Conservation (phyloP, 2,113 vertebrate species). For the Hippotragus niger region DNA sequence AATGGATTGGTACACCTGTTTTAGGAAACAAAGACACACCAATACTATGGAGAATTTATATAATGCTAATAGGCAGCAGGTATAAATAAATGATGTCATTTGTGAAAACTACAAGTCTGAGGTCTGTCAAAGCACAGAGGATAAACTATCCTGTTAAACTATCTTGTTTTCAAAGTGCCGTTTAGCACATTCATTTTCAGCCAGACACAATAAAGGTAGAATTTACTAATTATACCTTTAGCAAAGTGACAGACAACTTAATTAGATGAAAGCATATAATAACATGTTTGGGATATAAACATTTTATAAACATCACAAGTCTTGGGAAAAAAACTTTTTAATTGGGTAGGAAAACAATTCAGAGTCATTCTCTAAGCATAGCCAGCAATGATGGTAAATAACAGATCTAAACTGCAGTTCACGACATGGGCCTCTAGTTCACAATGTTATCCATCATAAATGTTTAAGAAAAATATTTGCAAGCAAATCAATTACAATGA, state of each 20-base stretch:
- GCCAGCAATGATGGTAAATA: not conserved
- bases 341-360: not conserved
- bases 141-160: conserved; percentile 19
- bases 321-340: not conserved
- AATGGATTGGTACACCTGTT: not conserved
- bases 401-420: not conserved
- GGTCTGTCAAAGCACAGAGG: not conserved
- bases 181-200: conserved; percentile 5
- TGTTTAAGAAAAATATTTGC: conserved; percentile 37
- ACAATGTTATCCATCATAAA: not conserved
- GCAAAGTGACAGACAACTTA: not conserved
- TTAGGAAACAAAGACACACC: not conserved
- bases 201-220: conserved; percentile 2
- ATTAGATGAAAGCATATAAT: conserved; percentile 34
- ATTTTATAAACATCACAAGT: conserved; percentile 24
- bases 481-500: not conserved
- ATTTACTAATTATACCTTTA: conserved; percentile 22
- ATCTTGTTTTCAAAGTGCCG: not conserved
- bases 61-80: not conserved
- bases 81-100: not conserved
- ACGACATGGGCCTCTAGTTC: not conserved
- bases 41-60: not conserved
- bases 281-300: not conserved
- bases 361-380: not conserved
- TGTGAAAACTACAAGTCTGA: not conserved